These are phyloP conservation scores for Sitophilus oryzae DNA, from an alignment of 1,140 invertebrate species.

Conservation along the genomic window DNA sequence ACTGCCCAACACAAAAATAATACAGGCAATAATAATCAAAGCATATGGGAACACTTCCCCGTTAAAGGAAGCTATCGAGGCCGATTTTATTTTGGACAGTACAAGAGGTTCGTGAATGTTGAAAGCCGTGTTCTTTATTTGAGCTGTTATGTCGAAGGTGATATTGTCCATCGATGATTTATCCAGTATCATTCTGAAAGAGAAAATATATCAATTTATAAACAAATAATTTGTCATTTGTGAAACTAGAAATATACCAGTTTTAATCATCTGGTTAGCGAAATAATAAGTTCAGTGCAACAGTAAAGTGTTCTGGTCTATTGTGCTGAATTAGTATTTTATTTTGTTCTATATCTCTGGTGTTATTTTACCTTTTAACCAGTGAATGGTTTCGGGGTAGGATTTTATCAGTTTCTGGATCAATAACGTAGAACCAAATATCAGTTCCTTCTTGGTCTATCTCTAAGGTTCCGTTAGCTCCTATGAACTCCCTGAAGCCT, in stretches of 20 bases:
- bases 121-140: slow-evolving; percentile 59
- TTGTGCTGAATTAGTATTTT: too few species aligned
- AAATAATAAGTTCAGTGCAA: too few species aligned
- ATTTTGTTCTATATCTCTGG: too few species aligned
- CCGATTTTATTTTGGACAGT: slow-evolving; percentile 46
- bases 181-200: slow-evolving; percentile 51
- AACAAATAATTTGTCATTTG: background rate
- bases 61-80: slow-evolving; percentile 57
- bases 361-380: slow-evolving; percentile 58
- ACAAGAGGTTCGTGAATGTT: slow-evolving; percentile 62
- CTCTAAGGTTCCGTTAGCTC: slow-evolving; percentile 67
- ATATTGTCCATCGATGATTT: slow-evolving; percentile 56
- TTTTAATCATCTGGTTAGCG: too few species aligned
- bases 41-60: slow-evolving; percentile 79
- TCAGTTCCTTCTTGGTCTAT: slow-evolving; percentile 70
- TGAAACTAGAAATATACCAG: too few species aligned
- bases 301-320: too few species aligned
- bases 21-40: slow-evolving; percentile 75
- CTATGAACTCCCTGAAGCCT: slow-evolving; percentile 59
- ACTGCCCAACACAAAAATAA: slow-evolving; percentile 78
- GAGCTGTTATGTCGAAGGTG: slow-evolving; percentile 58
- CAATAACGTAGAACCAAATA: slow-evolving; percentile 79
- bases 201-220: background rate
- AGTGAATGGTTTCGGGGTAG: slow-evolving; percentile 62
- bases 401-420: slow-evolving; percentile 71